Percentiles rank a stretch among this genome's conserved stretches.
These are phyloP conservation scores for Therioaphis trifolii DNA, from an alignment of 2,888 invertebrate species.

Conservation along the genomic window DNA sequence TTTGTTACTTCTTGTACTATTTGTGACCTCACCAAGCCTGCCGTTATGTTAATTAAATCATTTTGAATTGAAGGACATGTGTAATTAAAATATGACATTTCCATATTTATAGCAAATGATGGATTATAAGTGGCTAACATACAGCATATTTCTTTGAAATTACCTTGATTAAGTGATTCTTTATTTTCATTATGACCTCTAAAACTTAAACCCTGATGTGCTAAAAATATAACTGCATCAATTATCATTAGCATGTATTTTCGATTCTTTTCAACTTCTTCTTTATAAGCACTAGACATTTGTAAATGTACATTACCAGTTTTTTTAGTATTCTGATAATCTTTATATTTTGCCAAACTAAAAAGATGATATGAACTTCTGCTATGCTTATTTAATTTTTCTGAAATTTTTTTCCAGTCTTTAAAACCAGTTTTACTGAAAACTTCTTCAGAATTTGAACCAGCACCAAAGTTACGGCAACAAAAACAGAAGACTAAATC, in stretches of 20 bases:
- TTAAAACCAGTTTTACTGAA: slow-evolving; percentile 16
- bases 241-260: slow-evolving; percentile 5
- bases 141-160: slow-evolving; percentile 29
- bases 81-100: slow-evolving; percentile 32
- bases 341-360: slow-evolving; percentile 15
- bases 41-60: slow-evolving; percentile 19
- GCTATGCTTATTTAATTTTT: slow-evolving; percentile 26
- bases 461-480: background rate
- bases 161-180: slow-evolving; percentile 26
- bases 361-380: slow-evolving; percentile 14
- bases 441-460: slow-evolving; percentile 15
- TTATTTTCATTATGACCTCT: slow-evolving; percentile 38
- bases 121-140: slow-evolving; percentile 3
- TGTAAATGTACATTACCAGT: slow-evolving; percentile 15
- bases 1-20: slow-evolving; percentile 10
- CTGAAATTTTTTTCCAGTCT: slow-evolving; percentile 34
- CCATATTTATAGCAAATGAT: background rate
- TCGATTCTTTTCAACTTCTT: slow-evolving; percentile 31
- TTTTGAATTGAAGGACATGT: slow-evolving; percentile 24
- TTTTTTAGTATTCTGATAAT: slow-evolving; percentile 22
- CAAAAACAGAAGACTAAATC: slow-evolving; percentile 16
- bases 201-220: slow-evolving; percentile 16
- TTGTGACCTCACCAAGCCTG: slow-evolving; percentile 9
- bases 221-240: slow-evolving; percentile 10
- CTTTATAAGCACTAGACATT: slow-evolving; percentile 27